A percentile compares a stretch with the other conserved stretches of the same genome.
These are phyloP conservation scores for Centropus bengalensis DNA, from an alignment of 2,113 vertebrate species.

Conservation along the genomic window DNA sequence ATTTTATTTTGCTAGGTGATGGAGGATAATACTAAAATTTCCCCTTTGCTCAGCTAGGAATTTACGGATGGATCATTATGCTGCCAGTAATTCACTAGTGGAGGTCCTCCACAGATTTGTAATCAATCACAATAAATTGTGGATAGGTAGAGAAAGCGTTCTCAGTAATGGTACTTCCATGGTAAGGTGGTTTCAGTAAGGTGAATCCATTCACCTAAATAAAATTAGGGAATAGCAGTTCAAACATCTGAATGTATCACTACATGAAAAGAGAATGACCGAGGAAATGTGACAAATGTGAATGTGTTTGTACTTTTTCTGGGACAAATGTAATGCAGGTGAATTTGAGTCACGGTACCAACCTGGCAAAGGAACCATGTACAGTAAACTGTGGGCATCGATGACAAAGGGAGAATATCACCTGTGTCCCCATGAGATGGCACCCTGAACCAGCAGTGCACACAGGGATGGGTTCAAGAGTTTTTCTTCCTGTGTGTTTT, in stretches of 20 bases:
- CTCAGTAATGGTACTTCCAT: neutral
- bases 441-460: neutral
- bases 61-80: neutral
- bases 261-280: neutral
- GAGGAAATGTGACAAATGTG: neutral
- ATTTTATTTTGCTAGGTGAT: neutral
- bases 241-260: neutral
- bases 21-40: neutral
- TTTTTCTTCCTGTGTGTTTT: neutral
- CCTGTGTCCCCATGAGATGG: neutral
- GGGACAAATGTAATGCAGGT: rapidly evolving
- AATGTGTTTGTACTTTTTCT: neutral
- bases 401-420: neutral
- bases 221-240: neutral
- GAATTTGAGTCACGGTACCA: neutral
- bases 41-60: neutral
- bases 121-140: neutral
- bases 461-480: neutral
- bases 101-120: neutral
- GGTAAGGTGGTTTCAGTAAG: neutral
- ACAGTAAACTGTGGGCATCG: neutral
- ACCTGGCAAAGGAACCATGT: neutral
- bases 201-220: neutral
- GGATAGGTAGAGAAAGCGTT: neutral
- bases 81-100: neutral